Conservation (phyloP, 2,888 invertebrate species). For the Hydriomena furcata region DNA sequence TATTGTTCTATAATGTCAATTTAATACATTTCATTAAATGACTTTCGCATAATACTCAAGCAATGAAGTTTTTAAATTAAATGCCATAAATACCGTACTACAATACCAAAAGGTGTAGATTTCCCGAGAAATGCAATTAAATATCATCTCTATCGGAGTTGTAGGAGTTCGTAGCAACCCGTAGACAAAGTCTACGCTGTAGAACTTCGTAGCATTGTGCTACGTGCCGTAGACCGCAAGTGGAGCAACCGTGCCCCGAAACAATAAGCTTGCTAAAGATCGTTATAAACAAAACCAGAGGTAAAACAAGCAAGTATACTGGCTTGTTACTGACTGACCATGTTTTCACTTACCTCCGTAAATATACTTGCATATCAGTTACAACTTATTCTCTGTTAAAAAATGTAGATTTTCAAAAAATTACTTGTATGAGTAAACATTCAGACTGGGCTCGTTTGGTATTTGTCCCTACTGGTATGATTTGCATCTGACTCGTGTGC, state of each 20-base stretch:
- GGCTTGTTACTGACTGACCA: slow-evolving; percentile 3
- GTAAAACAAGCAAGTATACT: slow-evolving; percentile 2
- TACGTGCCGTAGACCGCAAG: slow-evolving; percentile 43
- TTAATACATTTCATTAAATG: too few species aligned
- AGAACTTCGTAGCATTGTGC: slow-evolving; percentile 43
- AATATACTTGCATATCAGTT: too few species aligned
- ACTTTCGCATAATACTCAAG: not conserved
- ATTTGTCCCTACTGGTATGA: slow-evolving; percentile 4
- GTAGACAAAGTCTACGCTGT: slow-evolving; percentile 28
- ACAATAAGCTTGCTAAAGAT: slow-evolving; percentile 58
- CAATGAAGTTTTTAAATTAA: not conserved
- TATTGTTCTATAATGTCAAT: too few species aligned
- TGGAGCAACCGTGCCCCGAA: slow-evolving; percentile 50
- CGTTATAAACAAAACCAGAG: not conserved
- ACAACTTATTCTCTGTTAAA: too few species aligned
- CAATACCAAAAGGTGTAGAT: not conserved
- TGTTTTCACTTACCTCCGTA: too few species aligned
- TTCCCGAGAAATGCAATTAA: slow-evolving; percentile 3
- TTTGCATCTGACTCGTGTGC: not conserved
- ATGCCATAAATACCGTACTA: not conserved
- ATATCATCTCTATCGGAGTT: not conserved
- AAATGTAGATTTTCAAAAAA: too few species aligned
- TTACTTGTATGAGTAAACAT: not conserved
- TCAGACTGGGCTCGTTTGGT: not conserved
- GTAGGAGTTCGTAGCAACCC: slow-evolving; percentile 24